Conservation (phyloP, 2,113 vertebrate species). For the Mesoclemmys tuberculata region DNA sequence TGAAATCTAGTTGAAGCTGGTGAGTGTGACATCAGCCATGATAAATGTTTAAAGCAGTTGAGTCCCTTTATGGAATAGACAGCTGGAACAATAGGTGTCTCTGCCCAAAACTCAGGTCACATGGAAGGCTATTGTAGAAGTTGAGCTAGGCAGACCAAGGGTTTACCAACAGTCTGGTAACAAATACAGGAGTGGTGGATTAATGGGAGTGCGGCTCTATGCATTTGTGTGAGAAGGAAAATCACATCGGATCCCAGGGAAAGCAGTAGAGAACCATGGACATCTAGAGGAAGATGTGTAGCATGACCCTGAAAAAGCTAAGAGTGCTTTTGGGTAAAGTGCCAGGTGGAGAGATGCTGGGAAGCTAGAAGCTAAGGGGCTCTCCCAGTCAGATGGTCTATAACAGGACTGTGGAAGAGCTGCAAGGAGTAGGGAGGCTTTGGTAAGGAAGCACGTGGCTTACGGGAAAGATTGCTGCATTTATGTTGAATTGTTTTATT, state of each 20-base stretch:
- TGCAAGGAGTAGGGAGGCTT: no score
- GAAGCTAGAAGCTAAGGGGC: background rate
- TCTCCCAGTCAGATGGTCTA: background rate
- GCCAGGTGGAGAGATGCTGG: background rate
- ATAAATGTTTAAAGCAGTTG: background rate
- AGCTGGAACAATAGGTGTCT: background rate
- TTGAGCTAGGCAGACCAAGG: background rate
- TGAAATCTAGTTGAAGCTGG: background rate
- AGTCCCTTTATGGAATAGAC: fast-evolving
- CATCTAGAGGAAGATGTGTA: background rate
- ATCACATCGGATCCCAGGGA: background rate
- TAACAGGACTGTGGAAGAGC: no score
- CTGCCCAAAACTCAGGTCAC: fast-evolving
- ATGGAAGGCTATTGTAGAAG: background rate
- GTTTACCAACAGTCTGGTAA: background rate
- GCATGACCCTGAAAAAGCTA: background rate
- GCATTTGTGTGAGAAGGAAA: background rate
- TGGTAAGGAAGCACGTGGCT: no score
- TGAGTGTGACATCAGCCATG: background rate
- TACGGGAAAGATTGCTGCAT: no score
- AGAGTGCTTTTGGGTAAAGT: background rate
- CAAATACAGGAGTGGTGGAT: background rate
- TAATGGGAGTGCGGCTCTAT: fast-evolving
- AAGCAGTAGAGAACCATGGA: background rate
- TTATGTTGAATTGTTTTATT: no score